Percentiles rank a stretch among this genome's conserved stretches.
phyloP scores from a whole-genome alignment of 2,888 invertebrate genomes.

The Ochropleura plecta region DNA sequence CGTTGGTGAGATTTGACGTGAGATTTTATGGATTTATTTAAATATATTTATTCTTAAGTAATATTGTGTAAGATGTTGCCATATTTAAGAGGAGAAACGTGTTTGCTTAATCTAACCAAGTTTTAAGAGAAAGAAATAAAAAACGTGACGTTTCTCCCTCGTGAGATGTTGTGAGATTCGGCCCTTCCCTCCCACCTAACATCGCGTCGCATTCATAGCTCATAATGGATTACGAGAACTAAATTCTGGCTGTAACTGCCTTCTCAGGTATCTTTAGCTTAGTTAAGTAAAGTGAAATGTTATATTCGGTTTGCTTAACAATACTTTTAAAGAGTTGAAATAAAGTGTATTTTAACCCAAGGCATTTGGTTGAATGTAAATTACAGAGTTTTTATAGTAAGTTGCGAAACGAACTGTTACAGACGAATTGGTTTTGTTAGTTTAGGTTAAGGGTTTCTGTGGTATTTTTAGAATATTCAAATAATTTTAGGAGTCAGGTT shows the following conservation, averaged over 20 bases:
- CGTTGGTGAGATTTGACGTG: too few relatives aligned
- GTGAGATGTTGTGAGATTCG: too few relatives aligned
- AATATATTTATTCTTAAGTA: too few relatives aligned
- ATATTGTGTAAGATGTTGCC: too few relatives aligned
- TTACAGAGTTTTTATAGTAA: conserved; percentile 15
- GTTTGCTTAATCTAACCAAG: too few relatives aligned
- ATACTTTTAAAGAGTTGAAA: conserved; percentile 34
- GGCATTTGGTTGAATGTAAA: conserved; percentile 10
- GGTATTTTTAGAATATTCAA: neutral
- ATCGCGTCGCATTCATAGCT: neutral
- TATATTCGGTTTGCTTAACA: conserved; percentile 41
- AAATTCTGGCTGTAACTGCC: conserved; percentile 8
- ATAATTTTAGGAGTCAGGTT: neutral
- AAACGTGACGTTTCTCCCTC: too few relatives aligned
- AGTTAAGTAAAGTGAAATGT: conserved; percentile 23
- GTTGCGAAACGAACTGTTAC: neutral
- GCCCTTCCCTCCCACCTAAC: neutral
- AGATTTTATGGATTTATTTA: too few relatives aligned
- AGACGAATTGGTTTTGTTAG: conserved; percentile 19
- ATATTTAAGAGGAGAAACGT: too few relatives aligned
- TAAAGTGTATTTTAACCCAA: conserved; percentile 18
- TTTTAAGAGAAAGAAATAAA: too few relatives aligned
- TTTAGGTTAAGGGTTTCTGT: conserved; percentile 3
- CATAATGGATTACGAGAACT: neutral
- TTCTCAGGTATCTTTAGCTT: conserved; percentile 32